Evolutionary conservation across 2,113 vertebrate genomes (phyloP), one percentile per base, ranked within the genome.

Genomic region (Epinephelus cyanopodus): DNA sequence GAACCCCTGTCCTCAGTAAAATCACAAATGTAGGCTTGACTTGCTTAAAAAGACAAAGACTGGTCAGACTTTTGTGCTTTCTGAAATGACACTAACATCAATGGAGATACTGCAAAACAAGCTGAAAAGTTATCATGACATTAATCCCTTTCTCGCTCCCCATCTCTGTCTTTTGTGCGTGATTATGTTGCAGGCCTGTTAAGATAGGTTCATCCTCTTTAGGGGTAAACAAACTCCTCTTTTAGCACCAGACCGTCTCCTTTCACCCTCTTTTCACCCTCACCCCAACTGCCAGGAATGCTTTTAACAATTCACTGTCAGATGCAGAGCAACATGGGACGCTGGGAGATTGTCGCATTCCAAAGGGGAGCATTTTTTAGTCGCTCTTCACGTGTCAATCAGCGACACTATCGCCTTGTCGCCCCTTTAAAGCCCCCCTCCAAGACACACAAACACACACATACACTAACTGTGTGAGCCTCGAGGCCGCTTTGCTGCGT

Each of bases 321-420:
- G 89, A 91, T 83, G 73, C 76, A 76, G 89, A 89, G 87, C 90
- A 91, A 94, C 90, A 86, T 64, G 90, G 94, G 89, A 91, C 74
- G 29, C 84, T 68, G 86, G 81, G 87, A 94, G 94, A 95, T 92
- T 93, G 93, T 91, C 86, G 70, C 94, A 95, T 96, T 95, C 94
- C 93, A 89, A 83, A 85, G 87, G 78, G 89, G 82, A 86, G 86
- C 82, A 61, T 92, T 91, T 94, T 95, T 93, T 89, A 92, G 93
- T 90, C 86, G 78, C 94, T 93, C 94, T 95, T 95, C 90, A 94
- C 87, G 81, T 90, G 88, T 95, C 95, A 95, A 86, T 95, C 95
- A 95, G 87, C 93, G 47, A 87, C 90, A 85, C 94, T 95, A 95
- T 96, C 95, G 93, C 87, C 91, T 87, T 89, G 89, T 89, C 87